A percentile compares a stretch with the other conserved stretches of the same genome.
phyloP scores from a whole-genome alignment of 2,888 invertebrate genomes.

The Gymnoscelis rufifasciata region DNA sequence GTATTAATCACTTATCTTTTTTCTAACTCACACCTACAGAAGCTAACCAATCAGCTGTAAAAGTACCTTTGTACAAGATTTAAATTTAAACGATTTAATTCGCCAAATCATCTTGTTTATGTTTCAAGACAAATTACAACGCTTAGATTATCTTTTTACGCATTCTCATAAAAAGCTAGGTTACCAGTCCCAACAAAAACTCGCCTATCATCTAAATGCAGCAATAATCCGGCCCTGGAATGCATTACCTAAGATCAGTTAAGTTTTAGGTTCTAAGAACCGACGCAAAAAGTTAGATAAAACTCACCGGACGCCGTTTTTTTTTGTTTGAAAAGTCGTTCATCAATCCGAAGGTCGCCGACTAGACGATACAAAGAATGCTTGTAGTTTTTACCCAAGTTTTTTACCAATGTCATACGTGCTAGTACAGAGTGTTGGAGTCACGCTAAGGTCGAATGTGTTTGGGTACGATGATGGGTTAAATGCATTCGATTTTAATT shows the following conservation, averaged over 20 bases:
- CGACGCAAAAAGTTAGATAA: conserved; percentile 72
- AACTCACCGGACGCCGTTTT: conserved; percentile 71
- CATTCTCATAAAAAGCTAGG: no score
- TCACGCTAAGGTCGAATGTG: conserved; percentile 69
- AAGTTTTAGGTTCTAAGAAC: conserved; percentile 58
- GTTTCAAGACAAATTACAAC: no score
- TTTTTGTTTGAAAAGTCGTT: conserved; percentile 65
- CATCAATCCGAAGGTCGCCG: conserved; percentile 69
- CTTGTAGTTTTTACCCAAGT: conserved; percentile 67
- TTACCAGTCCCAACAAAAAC: background rate
- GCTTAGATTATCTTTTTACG: no score
- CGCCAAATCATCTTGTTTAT: no score
- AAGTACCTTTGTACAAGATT: no score
- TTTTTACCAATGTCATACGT: conserved; percentile 73
- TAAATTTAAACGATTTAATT: no score
- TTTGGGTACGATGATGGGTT: conserved; percentile 53
- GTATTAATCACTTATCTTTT: no score
- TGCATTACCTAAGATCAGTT: conserved; percentile 50
- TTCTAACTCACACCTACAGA: no score
- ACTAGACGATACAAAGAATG: conserved; percentile 75
- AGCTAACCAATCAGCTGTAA: no score
- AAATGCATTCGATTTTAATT: conserved; percentile 26
- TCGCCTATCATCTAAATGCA: conserved; percentile 5
- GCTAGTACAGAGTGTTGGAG: conserved; percentile 54
- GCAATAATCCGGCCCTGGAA: conserved; percentile 54